Percentiles rank a stretch among this genome's conserved stretches.
These are phyloP conservation scores for Ceyx cyanopectus DNA, from an alignment of 2,113 vertebrate genomes.

Conservation along the genomic window DNA sequence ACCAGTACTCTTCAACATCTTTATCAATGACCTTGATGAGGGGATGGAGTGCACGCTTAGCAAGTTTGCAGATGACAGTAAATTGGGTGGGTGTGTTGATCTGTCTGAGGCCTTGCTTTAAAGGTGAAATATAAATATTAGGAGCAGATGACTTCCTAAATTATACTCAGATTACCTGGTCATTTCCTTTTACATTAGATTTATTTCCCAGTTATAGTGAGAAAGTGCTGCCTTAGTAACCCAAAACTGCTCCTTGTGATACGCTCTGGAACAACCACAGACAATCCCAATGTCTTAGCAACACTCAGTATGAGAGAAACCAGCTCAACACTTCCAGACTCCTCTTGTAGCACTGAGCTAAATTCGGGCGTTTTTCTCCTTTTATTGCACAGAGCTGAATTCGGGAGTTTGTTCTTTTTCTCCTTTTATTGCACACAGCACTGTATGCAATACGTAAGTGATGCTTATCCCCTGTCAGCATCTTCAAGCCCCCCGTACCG, in stretches of 20 bases:
- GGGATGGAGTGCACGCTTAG: too few relatives aligned
- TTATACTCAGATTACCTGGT: not conserved
- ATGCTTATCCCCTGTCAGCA: fast-evolving
- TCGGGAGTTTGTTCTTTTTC: fast-evolving
- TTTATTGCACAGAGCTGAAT: not conserved
- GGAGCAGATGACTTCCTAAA: not conserved
- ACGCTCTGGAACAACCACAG: fast-evolving
- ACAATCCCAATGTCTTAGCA: not conserved
- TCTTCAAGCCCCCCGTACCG: fast-evolving
- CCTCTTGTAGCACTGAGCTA: not conserved
- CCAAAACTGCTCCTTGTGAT: not conserved
- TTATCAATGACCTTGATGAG: too few relatives aligned
- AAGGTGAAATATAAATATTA: too few relatives aligned
- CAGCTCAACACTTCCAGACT: not conserved
- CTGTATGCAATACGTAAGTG: fast-evolving
- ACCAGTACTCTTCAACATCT: too few relatives aligned
- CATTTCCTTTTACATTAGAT: not conserved
- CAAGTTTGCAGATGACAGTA: too few relatives aligned
- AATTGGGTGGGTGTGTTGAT: too few relatives aligned
- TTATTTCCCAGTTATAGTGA: not conserved
- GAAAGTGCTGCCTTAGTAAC: not conserved
- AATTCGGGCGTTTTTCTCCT: not conserved
- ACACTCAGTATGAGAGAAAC: fast-evolving
- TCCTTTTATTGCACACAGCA: not conserved
- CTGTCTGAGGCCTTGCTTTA: too few relatives aligned